Conservation (phyloP, 53 echinoderm and acorn worm genomes). For the Apostichopus leukothele region DNA sequence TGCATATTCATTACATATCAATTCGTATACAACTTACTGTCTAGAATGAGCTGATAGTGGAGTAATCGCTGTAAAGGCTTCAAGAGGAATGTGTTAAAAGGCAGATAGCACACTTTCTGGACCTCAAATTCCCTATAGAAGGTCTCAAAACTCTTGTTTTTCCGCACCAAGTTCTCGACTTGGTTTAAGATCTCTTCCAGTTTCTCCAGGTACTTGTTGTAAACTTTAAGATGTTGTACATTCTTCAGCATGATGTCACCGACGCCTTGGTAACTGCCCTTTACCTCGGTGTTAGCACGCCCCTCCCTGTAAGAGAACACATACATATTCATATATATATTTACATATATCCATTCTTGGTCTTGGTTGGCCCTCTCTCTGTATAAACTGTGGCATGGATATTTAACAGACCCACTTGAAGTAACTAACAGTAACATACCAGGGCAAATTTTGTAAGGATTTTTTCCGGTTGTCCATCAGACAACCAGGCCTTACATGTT, state of each 20-base stretch:
- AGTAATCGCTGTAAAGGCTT: slow-evolving; percentile 88
- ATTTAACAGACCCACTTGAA: too few species aligned
- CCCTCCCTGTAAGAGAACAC: slow-evolving; percentile 71
- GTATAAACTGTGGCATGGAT: too few species aligned
- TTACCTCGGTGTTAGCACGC: slow-evolving; percentile 72
- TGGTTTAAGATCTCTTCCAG: slow-evolving; percentile 77
- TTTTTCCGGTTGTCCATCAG: too few species aligned
- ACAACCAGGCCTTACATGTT: too few species aligned
- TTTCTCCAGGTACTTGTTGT: slow-evolving; percentile 84
- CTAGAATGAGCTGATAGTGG: slow-evolving; percentile 92
- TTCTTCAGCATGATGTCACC: slow-evolving; percentile 97
- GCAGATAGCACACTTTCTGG: slow-evolving; percentile 99
- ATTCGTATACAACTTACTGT: slow-evolving; percentile 60
- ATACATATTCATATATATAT: too few species aligned
- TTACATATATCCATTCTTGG: too few species aligned
- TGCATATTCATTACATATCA: not conserved
- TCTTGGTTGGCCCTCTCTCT: too few species aligned
- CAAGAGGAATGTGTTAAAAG: slow-evolving; percentile 99
- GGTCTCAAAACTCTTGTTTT: slow-evolving; percentile 95
- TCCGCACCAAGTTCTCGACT: slow-evolving; percentile 71
- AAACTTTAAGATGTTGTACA: slow-evolving; percentile 89
- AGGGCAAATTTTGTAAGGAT: too few species aligned
- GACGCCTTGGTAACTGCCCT: slow-evolving; percentile 86
- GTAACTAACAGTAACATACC: too few species aligned
- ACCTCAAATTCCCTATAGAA: slow-evolving; percentile 99